phyloP scores from a whole-genome alignment of 1,140 invertebrate species.

The Euwallacea fornicatus region DNA sequence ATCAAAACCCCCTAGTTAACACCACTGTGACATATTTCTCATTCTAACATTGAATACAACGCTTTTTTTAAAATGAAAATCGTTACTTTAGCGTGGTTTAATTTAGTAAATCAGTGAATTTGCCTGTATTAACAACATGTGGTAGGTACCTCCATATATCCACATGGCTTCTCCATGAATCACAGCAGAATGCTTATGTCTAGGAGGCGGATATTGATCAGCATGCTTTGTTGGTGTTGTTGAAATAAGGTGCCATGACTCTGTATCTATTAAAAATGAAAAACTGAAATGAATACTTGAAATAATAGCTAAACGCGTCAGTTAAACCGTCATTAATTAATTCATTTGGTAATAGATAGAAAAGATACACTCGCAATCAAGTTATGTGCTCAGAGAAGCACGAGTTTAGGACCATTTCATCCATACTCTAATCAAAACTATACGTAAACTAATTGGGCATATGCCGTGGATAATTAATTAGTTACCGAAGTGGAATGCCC shows the following conservation, averaged over 20 bases:
- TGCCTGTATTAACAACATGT: not conserved
- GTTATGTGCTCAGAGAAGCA: no score
- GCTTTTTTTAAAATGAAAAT: no score
- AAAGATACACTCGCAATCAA: no score
- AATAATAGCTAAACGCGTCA: not conserved
- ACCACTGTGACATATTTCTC: no score
- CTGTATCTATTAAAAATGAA: slow-evolving; percentile 61
- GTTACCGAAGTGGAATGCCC: slow-evolving; percentile 87
- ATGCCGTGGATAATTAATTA: not conserved
- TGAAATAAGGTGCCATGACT: slow-evolving; percentile 71
- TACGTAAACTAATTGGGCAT: slow-evolving; percentile 20
- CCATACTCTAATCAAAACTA: not conserved
- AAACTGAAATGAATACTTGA: not conserved
- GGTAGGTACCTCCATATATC: slow-evolving; percentile 70
- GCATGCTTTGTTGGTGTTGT: slow-evolving; percentile 43
- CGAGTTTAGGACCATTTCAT: not conserved
- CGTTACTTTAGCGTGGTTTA: not conserved
- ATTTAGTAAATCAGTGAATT: not conserved
- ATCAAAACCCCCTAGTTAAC: no score
- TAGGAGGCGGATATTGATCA: slow-evolving; percentile 64
- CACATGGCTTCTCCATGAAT: slow-evolving; percentile 79
- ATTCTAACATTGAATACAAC: no score
- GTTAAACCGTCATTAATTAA: no score
- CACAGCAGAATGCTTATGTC: slow-evolving; percentile 85
- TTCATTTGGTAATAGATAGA: no score